phyloP scores from a whole-genome alignment of 2,888 invertebrate species.

The Lasioglossum pauxillum region DNA sequence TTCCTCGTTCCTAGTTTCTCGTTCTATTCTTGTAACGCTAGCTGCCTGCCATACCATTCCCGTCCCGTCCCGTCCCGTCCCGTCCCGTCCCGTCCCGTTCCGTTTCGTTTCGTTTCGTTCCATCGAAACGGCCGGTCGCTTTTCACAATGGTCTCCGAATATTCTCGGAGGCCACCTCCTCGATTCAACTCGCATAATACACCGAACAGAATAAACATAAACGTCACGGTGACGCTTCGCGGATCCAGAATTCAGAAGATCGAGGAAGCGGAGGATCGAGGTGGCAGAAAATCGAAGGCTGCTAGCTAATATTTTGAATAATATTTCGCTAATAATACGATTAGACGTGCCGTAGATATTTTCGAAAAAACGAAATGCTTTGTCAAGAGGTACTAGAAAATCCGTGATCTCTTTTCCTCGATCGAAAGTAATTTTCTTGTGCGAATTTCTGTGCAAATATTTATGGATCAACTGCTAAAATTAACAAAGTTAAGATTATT shows the following conservation, averaged over 20 bases:
- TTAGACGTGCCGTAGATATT: not conserved
- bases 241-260: too few species aligned
- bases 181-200: conserved; percentile 42
- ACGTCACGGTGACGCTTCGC: not conserved
- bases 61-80: not conserved
- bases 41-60: not conserved
- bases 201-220: conserved; percentile 30
- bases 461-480: too few species aligned
- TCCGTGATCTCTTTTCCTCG: too few species aligned
- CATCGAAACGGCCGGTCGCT: conserved; percentile 34
- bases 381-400: not conserved
- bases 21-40: conserved; percentile 10
- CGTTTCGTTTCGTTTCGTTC: conserved; percentile 3
- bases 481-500: too few species aligned
- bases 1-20: conserved; percentile 42
- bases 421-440: too few species aligned
- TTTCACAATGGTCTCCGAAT: conserved; percentile 4
- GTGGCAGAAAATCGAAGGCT: not conserved
- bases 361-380: not conserved
- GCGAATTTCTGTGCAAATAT: too few species aligned
- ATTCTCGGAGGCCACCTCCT: conserved; percentile 14
- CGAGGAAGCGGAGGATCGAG: not conserved
- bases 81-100: too few species aligned
- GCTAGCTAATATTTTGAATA: not conserved
- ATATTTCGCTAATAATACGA: too few species aligned